phyloP scores from a whole-genome alignment of 1,140 invertebrate species.

The Drosophila subobscura region DNA sequence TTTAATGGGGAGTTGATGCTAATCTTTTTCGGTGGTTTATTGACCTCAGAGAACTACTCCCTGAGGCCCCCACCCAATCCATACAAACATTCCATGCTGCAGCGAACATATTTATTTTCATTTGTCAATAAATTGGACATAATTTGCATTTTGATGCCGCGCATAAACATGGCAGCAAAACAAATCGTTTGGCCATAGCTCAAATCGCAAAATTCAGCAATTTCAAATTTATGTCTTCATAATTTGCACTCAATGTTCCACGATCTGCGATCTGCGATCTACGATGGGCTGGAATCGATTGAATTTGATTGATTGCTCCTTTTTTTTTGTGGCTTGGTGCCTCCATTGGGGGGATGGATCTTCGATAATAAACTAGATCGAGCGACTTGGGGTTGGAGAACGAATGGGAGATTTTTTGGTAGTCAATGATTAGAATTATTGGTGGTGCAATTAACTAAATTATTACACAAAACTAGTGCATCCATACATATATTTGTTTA shows the following conservation, averaged over 20 bases:
- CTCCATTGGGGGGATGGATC: too few relatives aligned
- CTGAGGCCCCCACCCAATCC: not conserved
- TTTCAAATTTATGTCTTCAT: constrained; percentile 61
- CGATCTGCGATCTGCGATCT: constrained; percentile 34
- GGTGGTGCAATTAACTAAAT: too few relatives aligned
- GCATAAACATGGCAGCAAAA: constrained; percentile 44
- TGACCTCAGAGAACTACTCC: constrained; percentile 20
- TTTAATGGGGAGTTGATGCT: constrained; percentile 14
- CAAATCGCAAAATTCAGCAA: constrained; percentile 40
- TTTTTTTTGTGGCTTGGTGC: constrained; percentile 41
- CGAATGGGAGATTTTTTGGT: too few relatives aligned
- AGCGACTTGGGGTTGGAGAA: too few relatives aligned
- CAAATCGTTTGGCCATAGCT: constrained; percentile 47
- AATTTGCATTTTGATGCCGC: constrained; percentile 44
- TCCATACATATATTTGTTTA: too few relatives aligned
- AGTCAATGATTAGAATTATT: too few relatives aligned
- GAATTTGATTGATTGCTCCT: constrained; percentile 43
- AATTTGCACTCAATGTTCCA: constrained; percentile 55
- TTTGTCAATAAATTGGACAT: constrained; percentile 64
- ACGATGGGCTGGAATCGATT: constrained; percentile 13
- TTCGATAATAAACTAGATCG: too few relatives aligned
- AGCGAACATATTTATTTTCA: constrained; percentile 49
- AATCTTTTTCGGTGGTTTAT: constrained; percentile 18
- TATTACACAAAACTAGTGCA: too few relatives aligned
- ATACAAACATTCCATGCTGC: not conserved